These are phyloP conservation scores for Morphnarchus princeps DNA, from an alignment of 2,113 vertebrate genomes.

Conservation along the genomic window DNA sequence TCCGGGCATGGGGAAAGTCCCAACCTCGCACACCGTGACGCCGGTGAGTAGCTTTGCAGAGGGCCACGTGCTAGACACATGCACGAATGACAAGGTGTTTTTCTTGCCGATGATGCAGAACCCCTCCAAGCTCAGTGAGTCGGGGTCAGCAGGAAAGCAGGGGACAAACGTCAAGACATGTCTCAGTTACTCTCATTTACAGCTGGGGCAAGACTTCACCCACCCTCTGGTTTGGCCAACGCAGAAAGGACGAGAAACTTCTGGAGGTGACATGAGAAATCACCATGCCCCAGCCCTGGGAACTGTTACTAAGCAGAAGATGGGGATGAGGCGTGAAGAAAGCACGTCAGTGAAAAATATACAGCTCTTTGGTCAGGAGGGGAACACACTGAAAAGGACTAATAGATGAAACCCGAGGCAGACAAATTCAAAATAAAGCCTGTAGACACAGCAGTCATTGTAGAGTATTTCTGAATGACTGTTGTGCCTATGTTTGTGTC, in stretches of 20 bases:
- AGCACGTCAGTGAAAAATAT: neutral
- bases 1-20: neutral
- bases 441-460: neutral
- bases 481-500: neutral
- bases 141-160: accelerated
- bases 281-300: neutral
- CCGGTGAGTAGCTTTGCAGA: neutral
- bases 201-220: neutral
- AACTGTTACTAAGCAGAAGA: neutral
- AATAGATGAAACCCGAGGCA: neutral
- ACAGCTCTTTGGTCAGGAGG: neutral
- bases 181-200: neutral
- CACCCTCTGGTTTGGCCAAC: neutral
- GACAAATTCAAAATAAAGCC: neutral
- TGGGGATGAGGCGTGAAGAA: neutral
- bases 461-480: neutral
- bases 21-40: neutral
- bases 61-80: accelerated
- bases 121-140: neutral
- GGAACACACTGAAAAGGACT: neutral
- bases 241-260: neutral
- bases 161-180: neutral
- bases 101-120: neutral
- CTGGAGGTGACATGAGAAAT: neutral
- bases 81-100: neutral